Percentiles rank a stretch among this genome's conserved stretches.
phyloP scores from a whole-genome alignment of 2,797 vertebrate species.

The Echiichthys vipera region DNA sequence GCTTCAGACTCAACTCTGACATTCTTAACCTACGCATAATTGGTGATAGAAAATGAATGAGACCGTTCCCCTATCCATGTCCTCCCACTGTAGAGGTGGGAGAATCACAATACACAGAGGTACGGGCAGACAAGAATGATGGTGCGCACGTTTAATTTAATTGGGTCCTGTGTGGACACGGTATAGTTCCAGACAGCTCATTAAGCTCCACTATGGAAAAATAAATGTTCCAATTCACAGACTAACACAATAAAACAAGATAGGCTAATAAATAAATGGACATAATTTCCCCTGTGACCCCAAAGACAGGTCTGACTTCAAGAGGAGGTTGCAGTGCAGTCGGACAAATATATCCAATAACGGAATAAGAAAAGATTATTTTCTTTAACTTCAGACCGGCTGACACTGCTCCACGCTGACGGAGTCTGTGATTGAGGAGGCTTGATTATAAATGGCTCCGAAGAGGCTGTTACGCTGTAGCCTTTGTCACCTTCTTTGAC shows the following conservation, averaged over 20 bases:
- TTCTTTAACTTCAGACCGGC: slow-evolving; percentile 20
- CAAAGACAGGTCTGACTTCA: slow-evolving; percentile 38
- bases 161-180: slow-evolving; percentile 73
- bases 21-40: slow-evolving; percentile 60
- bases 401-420: not conserved
- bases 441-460: slow-evolving; percentile 34
- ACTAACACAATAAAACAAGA: slow-evolving; percentile 67
- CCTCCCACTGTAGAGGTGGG: slow-evolving; percentile 13
- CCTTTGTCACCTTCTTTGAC: slow-evolving; percentile 43
- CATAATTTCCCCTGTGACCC: slow-evolving; percentile 64
- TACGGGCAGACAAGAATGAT: slow-evolving; percentile 49
- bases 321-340: slow-evolving; percentile 10
- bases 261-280: slow-evolving; percentile 61
- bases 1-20: slow-evolving; percentile 33
- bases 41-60: slow-evolving; percentile 52
- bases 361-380: slow-evolving; percentile 43
- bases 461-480: slow-evolving; percentile 14
- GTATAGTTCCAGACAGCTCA: slow-evolving; percentile 67
- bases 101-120: slow-evolving; percentile 29
- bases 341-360: slow-evolving; percentile 46
- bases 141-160: slow-evolving; percentile 64
- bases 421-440: slow-evolving; percentile 33
- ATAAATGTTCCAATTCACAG: slow-evolving; percentile 68
- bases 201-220: slow-evolving; percentile 67
- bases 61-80: slow-evolving; percentile 18